Evolutionary conservation across 2,797 vertebrate species (phyloP).

Genomic region (Tamandua tetradactyla): DNA sequence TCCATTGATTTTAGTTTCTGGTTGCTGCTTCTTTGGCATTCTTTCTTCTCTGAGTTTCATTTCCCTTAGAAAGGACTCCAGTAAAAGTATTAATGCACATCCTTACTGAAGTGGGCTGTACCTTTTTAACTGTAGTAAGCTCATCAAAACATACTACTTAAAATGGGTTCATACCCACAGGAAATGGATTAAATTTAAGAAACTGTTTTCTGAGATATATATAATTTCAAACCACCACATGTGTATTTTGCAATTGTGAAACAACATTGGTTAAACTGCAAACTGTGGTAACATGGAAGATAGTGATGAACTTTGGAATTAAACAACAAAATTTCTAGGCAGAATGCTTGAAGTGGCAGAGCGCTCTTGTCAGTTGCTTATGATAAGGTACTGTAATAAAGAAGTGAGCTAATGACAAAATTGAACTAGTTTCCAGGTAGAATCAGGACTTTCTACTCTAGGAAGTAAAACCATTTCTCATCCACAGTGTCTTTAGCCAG

Average conservation of each 20-base stretch:
- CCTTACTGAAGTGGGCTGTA: no score
- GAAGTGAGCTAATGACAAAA: not conserved
- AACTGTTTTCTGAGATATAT: no score
- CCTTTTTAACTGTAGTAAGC: no score
- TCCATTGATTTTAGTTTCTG: no score
- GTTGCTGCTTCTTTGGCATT: no score
- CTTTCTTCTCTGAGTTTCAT: no score
- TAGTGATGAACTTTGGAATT: not conserved
- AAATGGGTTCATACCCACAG: no score
- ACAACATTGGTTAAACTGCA: not conserved
- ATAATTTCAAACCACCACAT: no score
- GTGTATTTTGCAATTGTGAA: not conserved
- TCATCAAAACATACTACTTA: no score
- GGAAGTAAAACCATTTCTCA: not conserved
- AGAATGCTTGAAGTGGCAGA: not conserved
- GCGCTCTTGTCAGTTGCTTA: not conserved
- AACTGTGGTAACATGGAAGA: not conserved
- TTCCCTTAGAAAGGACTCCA: no score
- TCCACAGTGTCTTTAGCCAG: not conserved
- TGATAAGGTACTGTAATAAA: not conserved
- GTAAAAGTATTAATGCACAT: no score
- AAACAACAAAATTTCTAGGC: not conserved
- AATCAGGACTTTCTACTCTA: not conserved
- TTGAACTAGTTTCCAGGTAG: not conserved
- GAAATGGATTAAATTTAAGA: no score